Conservation (phyloP, 2,797 vertebrate species). For the Amniataba percoides region DNA sequence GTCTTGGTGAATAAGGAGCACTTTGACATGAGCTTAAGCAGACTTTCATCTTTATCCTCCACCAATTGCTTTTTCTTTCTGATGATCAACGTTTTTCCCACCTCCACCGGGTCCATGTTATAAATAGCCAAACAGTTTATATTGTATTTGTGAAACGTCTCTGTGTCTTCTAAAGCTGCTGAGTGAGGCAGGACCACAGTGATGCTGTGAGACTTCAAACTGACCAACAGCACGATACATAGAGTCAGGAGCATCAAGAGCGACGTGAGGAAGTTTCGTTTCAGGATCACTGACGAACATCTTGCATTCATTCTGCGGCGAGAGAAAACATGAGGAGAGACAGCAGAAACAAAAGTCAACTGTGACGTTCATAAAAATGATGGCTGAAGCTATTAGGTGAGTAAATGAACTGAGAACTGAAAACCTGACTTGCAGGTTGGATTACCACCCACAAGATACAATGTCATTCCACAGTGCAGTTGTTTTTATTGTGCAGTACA, state of each 20-base stretch:
- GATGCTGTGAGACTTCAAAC: conserved; percentile 69
- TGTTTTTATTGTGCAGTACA: background rate
- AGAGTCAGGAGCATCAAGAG: conserved; percentile 80
- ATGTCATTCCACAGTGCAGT: background rate
- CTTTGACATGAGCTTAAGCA: conserved; percentile 52
- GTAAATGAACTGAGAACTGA: background rate
- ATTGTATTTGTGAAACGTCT: conserved; percentile 69
- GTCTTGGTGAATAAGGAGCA: conserved; percentile 56
- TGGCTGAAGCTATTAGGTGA: rapidly evolving
- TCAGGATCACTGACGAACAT: conserved; percentile 63
- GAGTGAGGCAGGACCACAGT: conserved; percentile 74
- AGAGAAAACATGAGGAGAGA: conserved; percentile 5
- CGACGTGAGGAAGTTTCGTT: conserved; percentile 73
- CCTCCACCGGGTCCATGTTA: conserved; percentile 78
- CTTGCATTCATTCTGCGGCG: conserved; percentile 87
- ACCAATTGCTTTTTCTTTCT: conserved; percentile 22
- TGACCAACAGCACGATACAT: conserved; percentile 79
- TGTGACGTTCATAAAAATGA: background rate
- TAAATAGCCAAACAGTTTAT: conserved; percentile 77
- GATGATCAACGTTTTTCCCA: conserved; percentile 72
- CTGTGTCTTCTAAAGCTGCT: conserved; percentile 66
- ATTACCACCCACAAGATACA: background rate
- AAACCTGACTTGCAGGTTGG: background rate
- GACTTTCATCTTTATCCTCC: conserved; percentile 52
- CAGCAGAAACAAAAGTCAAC: background rate